phyloP scores from a whole-genome alignment of 2,797 vertebrate genomes.

The Eulemur rubriventer region DNA sequence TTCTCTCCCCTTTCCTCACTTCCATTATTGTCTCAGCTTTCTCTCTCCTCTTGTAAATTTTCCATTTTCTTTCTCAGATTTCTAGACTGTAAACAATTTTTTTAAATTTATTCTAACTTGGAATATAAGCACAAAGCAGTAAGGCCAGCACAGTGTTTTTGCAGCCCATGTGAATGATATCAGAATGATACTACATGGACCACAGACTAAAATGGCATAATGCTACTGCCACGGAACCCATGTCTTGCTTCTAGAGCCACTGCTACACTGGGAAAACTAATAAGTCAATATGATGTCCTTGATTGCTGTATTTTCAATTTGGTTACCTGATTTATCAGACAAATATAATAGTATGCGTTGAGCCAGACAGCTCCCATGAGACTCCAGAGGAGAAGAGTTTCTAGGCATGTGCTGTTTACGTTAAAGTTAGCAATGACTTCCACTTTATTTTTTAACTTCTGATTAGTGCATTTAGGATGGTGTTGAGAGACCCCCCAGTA shows the following conservation, averaged over 20 bases:
- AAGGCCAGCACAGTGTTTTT: background rate
- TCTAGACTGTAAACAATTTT: background rate
- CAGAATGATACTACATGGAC: background rate
- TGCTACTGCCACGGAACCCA: fast-evolving
- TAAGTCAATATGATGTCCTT: fast-evolving
- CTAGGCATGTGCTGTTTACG: background rate
- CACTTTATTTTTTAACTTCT: background rate
- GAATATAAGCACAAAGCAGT: background rate
- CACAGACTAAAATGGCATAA: background rate
- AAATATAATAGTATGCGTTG: background rate
- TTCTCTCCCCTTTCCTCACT: no score
- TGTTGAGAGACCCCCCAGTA: background rate
- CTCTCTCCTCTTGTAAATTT: background rate
- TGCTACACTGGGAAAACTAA: background rate
- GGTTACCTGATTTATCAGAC: background rate
- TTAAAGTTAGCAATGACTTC: background rate
- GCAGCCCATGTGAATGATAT: fast-evolving
- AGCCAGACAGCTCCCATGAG: background rate
- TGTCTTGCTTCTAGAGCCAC: background rate
- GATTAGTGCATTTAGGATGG: background rate
- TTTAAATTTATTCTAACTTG: background rate
- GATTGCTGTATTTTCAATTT: background rate
- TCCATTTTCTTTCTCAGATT: background rate
- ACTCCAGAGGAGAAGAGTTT: background rate
- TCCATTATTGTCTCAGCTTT: no score